Percentiles rank a stretch among this genome's conserved stretches.
Evolutionary conservation across 2,113 vertebrate species (phyloP).

Genomic region (Anser cygnoides): DNA sequence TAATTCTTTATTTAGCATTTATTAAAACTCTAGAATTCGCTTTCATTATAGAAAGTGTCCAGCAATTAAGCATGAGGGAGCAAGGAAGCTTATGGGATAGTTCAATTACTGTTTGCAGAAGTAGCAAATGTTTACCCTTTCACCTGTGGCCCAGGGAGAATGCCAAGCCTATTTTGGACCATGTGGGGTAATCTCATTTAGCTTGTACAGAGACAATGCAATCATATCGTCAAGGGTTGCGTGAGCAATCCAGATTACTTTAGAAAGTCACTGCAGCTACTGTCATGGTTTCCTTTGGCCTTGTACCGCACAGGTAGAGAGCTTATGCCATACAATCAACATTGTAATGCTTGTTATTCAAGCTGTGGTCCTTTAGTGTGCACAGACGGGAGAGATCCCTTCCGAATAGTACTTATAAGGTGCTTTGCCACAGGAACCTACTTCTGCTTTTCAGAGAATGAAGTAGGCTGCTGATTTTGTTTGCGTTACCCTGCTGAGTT

Average conservation of each 20-base stretch:
- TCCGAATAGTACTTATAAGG: background rate
- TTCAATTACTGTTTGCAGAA: conserved; percentile 35
- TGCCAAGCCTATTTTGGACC: background rate
- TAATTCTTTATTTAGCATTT: conserved; percentile 73
- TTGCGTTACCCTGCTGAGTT: background rate
- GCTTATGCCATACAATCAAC: background rate
- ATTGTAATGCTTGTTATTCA: background rate
- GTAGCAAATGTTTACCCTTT: conserved; percentile 15
- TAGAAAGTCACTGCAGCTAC: background rate
- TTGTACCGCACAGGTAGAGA: background rate
- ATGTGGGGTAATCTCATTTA: background rate
- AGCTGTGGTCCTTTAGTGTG: conserved; percentile 12
- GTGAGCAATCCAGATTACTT: background rate
- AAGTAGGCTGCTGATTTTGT: conserved; percentile 6
- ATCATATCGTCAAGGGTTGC: background rate
- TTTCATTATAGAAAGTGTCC: conserved; percentile 50
- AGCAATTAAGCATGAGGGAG: conserved; percentile 66
- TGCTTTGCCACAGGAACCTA: background rate
- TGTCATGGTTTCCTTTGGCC: background rate
- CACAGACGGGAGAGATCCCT: conserved; percentile 19
- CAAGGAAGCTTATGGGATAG: conserved; percentile 22
- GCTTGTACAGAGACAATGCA: background rate
- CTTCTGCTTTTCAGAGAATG: background rate
- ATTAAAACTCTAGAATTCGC: conserved; percentile 63
- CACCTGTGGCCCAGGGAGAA: background rate